Evolutionary conservation across 2,113 vertebrate genomes (phyloP).

Genomic region (Anolis carolinensis): DNA sequence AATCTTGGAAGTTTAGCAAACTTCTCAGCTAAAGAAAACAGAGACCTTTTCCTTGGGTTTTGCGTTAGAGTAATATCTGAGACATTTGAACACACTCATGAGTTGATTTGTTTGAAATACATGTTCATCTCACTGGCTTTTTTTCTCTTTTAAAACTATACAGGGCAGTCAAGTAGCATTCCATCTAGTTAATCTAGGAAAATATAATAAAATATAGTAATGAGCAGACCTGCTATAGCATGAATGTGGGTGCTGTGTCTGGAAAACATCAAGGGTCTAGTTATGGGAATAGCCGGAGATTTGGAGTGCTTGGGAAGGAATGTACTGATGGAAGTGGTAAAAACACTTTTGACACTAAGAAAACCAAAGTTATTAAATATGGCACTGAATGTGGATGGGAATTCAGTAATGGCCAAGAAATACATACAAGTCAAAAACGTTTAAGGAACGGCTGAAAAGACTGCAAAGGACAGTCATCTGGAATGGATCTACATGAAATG

Average conservation of each 20-base stretch:
- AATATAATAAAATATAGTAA: constrained; percentile 21
- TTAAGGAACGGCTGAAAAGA: constrained; percentile 3
- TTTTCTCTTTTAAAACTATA: constrained; percentile 9
- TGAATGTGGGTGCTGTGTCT: not conserved
- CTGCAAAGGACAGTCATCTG: not conserved
- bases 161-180: constrained; percentile 1
- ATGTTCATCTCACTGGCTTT: not conserved
- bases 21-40: not conserved
- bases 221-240: not conserved
- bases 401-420: constrained; percentile 16
- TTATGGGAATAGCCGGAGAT: constrained; percentile 3
- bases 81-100: not conserved
- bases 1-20: not conserved
- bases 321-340: not conserved
- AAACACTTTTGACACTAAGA: constrained; percentile 17
- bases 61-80: not conserved
- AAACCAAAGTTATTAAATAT: not conserved
- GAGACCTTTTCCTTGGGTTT: constrained; percentile 7
- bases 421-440: constrained; percentile 14
- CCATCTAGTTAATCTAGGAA: constrained; percentile 15
- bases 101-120: constrained; percentile 31
- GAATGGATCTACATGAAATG: not conserved
- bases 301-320: not conserved
- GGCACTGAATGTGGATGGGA: not conserved
- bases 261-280: constrained; percentile 17